Evolutionary conservation across 1,140 invertebrate species (phyloP), one percentile per base, ranked within the genome.

Genomic region (Rhizoglyphus robini): DNA sequence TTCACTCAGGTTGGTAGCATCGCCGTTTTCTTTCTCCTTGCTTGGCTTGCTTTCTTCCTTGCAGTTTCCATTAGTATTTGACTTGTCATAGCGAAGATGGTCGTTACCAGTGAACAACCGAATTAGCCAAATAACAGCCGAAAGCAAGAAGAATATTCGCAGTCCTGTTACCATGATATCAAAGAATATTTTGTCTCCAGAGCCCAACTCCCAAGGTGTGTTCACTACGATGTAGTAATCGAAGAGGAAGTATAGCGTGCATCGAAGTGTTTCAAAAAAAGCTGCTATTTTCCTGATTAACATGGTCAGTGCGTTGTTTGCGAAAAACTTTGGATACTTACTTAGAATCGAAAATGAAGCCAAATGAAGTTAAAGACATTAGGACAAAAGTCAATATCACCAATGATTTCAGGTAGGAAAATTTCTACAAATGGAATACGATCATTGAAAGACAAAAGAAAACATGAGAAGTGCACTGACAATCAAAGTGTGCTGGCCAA

Each of bases 401-500:
- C 8, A 32, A 27, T 25, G 51, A 8, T 54, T 54, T 54, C 31
- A 5, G 20, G 20, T 54, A 54, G 23, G 51, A 27, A 23, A 54
- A 54, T 27, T 23, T 8, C 51, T 54, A 32, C 20, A 8, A 23
- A 11, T 25, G 23, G 23, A 8, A 54, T 25, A 54, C 8, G 15
- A 8, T 54, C 51, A 27, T 8, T 25, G 51, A 32, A 32, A 48
- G 47, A 30, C 11, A 41, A 11, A 41, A 60, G 25, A 63, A 61
- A 61, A 36, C 36, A 46, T 34, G 29, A 11, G 2, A 46, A 63
- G 47, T n/a, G 27, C 15, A 63, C 63, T 49, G 5, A 64, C 63
- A 51, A 64, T 51, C 27, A 48, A 49, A n/a, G 51, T 20, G 31
- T 64, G 63, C 18, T 64, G 20, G 18, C 3, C 63, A 2, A 64